These are phyloP conservation scores for Pelobates fuscus DNA, from an alignment of 2,113 vertebrate genomes.

Conservation along the genomic window DNA sequence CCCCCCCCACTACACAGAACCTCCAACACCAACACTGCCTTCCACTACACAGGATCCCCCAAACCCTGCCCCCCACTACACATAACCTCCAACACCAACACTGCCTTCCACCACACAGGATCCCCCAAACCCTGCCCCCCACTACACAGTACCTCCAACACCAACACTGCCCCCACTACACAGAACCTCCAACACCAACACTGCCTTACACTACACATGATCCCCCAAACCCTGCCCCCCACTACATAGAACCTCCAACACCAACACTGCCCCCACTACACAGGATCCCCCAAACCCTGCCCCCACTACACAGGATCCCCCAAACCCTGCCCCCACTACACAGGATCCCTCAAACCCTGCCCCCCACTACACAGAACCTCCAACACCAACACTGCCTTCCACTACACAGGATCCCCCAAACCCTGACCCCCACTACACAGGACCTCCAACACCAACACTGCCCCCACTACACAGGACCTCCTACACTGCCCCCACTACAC, in stretches of 20 bases:
- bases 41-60: not conserved
- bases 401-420: not conserved
- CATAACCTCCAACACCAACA: not conserved
- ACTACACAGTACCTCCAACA: not conserved
- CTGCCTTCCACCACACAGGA: too few relatives aligned
- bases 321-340: not conserved
- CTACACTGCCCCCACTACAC: not conserved
- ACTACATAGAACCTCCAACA: not conserved
- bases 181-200: not conserved
- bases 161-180: not conserved
- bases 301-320: not conserved
- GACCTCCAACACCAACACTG: not conserved
- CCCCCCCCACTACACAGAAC: not conserved
- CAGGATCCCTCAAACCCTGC: not conserved
- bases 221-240: too few relatives aligned
- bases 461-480: not conserved
- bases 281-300: not conserved
- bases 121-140: not conserved
- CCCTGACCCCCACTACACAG: not conserved
- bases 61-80: too few relatives aligned
- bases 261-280: too few relatives aligned
- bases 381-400: not conserved
- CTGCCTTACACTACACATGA: not conserved
- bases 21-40: not conserved
- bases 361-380: not conserved